Conservation (phyloP, 92 coral and sea anemone genomes). For the Palythoa caribaeorum region DNA sequence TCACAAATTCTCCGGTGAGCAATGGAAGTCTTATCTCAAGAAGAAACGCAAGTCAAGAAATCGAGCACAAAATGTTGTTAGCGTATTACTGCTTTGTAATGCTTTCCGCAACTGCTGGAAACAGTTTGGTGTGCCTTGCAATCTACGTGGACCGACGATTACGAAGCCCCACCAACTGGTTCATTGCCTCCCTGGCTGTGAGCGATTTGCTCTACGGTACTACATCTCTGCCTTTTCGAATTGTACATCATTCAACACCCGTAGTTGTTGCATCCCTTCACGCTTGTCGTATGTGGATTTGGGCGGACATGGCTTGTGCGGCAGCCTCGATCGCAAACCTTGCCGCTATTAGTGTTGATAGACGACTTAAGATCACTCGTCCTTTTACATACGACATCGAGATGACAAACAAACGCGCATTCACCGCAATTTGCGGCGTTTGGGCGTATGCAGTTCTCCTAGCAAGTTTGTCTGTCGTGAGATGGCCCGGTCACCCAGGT, state of each 20-base stretch:
- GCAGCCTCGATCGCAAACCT: conserved; percentile 94
- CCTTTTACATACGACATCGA: conserved; percentile 81
- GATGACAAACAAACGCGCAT: conserved; percentile 82
- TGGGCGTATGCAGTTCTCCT: conserved; percentile 84
- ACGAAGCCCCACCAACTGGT: conserved; percentile 95
- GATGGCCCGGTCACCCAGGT: conserved; percentile 66
- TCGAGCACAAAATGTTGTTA: conserved; percentile 52
- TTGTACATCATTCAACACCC: conserved; percentile 49
- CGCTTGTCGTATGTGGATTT: conserved; percentile 82
- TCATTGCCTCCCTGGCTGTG: conserved; percentile 94
- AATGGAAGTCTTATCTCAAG: background rate
- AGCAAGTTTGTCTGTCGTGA: conserved; percentile 76
- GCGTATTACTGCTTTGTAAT: conserved; percentile 69
- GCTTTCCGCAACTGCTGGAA: conserved; percentile 83
- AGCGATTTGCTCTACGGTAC: conserved; percentile 87
- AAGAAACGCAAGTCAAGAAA: background rate
- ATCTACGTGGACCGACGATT: conserved; percentile 83
- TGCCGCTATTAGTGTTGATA: conserved; percentile 90
- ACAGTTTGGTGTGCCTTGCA: conserved; percentile 86
- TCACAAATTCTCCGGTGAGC: background rate
- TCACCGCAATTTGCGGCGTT: conserved; percentile 75
- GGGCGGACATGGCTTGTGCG: conserved; percentile 95
- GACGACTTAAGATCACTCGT: conserved; percentile 91
- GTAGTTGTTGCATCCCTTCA: conserved; percentile 40
- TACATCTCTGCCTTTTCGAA: conserved; percentile 74